Evolutionary conservation across 2,888 invertebrate genomes (phyloP).

Genomic region (Bedellia somnulentella): DNA sequence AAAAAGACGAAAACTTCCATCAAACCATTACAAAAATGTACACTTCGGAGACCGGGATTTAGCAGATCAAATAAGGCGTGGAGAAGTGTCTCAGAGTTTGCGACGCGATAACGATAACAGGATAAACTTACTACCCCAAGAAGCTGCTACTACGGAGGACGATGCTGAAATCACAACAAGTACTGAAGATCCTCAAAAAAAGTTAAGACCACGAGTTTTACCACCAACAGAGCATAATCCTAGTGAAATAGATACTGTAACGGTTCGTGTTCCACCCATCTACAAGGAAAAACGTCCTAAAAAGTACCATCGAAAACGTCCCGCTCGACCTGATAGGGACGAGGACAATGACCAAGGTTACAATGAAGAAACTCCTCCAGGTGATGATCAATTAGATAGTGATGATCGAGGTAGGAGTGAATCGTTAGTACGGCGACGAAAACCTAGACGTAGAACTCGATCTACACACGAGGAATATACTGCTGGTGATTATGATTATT

Average conservation of each 20-base stretch:
- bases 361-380: slow-evolving; percentile 19
- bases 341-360: slow-evolving; percentile 12
- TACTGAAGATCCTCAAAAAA: slow-evolving; percentile 40
- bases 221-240: slow-evolving; percentile 54
- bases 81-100: slow-evolving; percentile 20
- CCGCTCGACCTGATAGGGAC: slow-evolving; percentile 18
- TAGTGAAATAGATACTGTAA: slow-evolving; percentile 49
- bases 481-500: slow-evolving; percentile 39
- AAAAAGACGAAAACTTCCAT: slow-evolving; percentile 16
- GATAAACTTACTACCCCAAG: slow-evolving; percentile 14
- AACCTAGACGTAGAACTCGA: slow-evolving; percentile 6
- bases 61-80: slow-evolving; percentile 19
- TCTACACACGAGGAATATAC: slow-evolving; percentile 18
- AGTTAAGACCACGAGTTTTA: slow-evolving; percentile 37
- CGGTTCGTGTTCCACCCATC: slow-evolving; percentile 52
- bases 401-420: no score
- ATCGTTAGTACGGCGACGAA: slow-evolving; percentile 7
- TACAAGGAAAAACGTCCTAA: slow-evolving; percentile 44
- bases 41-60: slow-evolving; percentile 43
- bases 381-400: slow-evolving; percentile 28
- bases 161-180: slow-evolving; percentile 36
- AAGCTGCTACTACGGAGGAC: slow-evolving; percentile 26
- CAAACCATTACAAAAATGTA: slow-evolving; percentile 35
- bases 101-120: slow-evolving; percentile 19
- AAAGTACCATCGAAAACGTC: slow-evolving; percentile 34